Evolutionary conservation across 2,888 invertebrate genomes (phyloP).

Genomic region (Molanna angustata): DNA sequence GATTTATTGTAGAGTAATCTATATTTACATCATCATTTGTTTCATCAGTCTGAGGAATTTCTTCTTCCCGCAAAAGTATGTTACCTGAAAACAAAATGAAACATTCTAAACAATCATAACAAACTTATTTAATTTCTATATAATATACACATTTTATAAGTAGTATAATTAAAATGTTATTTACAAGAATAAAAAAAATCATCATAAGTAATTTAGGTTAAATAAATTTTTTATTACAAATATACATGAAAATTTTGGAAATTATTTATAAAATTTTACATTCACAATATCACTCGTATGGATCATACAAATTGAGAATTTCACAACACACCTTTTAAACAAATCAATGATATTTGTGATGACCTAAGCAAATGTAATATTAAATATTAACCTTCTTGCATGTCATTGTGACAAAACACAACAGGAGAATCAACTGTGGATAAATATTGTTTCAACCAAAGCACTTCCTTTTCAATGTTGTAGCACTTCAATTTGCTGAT

Average conservation of each 20-base stretch:
- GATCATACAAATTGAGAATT: too few relatives aligned
- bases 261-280: too few relatives aligned
- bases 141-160: background rate
- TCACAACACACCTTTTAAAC: too few relatives aligned
- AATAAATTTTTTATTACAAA: background rate
- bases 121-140: background rate
- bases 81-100: conserved; percentile 50
- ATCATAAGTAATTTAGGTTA: background rate
- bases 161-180: too few relatives aligned
- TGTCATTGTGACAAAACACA: conserved; percentile 92
- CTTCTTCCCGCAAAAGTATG: conserved; percentile 53
- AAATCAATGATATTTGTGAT: too few relatives aligned
- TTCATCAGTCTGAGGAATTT: conserved; percentile 27
- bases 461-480: conserved; percentile 64
- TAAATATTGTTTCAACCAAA: conserved; percentile 66
- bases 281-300: too few relatives aligned
- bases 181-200: background rate
- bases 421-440: conserved; percentile 69
- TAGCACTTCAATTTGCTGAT: conserved; percentile 45
- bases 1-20: conserved; percentile 28
- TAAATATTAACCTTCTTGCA: conserved; percentile 95
- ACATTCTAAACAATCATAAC: background rate
- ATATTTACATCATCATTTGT: conserved; percentile 30
- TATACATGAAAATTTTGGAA: background rate
- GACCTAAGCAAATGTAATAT: too few relatives aligned